Percentiles rank a stretch among this genome's conserved stretches.
Evolutionary conservation across 2,888 invertebrate species (phyloP).

Genomic region (Oeneis ivallda): DNA sequence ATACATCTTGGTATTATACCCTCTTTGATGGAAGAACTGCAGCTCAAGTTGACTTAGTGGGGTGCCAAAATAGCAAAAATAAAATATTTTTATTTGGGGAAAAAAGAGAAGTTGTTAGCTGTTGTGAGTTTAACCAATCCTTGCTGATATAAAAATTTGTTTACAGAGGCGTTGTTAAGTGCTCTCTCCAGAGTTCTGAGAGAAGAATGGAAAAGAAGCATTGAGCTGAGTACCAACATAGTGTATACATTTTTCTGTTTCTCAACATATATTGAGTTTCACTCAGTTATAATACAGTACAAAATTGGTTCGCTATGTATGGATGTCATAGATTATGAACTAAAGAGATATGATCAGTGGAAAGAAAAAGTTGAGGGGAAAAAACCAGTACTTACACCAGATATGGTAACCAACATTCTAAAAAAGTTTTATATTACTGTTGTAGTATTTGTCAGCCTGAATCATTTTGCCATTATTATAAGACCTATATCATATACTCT

Average conservation of each 20-base stretch:
- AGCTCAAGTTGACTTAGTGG: no score
- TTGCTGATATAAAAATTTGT: constrained; percentile 34
- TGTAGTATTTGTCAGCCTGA: no score
- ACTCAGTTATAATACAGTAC: constrained; percentile 96
- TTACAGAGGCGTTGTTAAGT: constrained; percentile 94
- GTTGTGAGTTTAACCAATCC: no score
- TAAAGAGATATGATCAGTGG: constrained; percentile 97
- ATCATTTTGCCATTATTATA: no score
- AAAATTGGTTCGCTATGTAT: constrained; percentile 98
- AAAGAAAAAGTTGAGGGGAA: constrained; percentile 83
- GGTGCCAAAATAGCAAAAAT: no score
- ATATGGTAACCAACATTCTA: constrained; percentile 57
- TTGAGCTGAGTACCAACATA: constrained; percentile 97
- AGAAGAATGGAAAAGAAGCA: constrained; percentile 98
- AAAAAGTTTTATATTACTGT: no score
- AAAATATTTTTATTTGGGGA: no score
- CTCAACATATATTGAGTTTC: constrained; percentile 97
- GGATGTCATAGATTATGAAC: constrained; percentile 97
- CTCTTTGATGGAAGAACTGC: no score
- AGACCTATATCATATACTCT: no score
- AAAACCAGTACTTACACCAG: constrained; percentile 69
- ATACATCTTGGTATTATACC: no score
- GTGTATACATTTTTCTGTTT: constrained; percentile 98
- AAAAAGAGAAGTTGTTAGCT: no score
- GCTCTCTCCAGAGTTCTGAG: constrained; percentile 96